These are phyloP conservation scores for Idaea aversata DNA, from an alignment of 2,888 invertebrate species.

Conservation along the genomic window DNA sequence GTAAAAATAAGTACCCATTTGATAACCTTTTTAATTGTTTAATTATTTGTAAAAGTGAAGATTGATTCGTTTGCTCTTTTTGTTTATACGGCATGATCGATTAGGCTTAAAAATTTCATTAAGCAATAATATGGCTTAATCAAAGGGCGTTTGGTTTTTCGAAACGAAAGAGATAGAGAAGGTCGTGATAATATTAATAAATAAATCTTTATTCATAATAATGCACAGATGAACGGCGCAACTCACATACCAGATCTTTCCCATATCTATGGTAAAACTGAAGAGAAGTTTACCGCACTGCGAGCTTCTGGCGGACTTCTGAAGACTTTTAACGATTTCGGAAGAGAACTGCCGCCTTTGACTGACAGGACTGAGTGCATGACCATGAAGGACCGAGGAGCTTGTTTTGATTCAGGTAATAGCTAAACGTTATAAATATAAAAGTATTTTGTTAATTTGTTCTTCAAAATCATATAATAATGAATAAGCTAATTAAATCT, in stretches of 20 bases:
- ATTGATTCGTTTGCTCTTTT: no score
- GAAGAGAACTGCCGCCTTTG: constrained; percentile 83
- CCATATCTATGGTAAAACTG: constrained; percentile 85
- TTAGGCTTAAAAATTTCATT: no score
- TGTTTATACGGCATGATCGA: no score
- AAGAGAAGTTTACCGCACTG: constrained; percentile 77
- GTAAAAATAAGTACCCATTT: no score
- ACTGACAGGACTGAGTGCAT: constrained; percentile 84
- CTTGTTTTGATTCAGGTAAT: constrained; percentile 85
- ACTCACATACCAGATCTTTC: constrained; percentile 88
- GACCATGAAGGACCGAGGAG: constrained; percentile 78
- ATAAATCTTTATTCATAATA: background rate
- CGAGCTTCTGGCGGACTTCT: constrained; percentile 83
- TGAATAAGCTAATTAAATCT: no score
- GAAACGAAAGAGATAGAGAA: no score
- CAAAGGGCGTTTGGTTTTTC: no score
- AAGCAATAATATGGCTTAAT: no score
- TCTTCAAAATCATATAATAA: background rate
- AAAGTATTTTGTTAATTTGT: background rate
- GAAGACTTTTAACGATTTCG: constrained; percentile 83
- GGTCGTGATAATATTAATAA: no score
- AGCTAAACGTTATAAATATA: background rate
- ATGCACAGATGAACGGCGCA: constrained; percentile 84
- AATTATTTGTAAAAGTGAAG: no score
- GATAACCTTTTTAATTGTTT: no score